Percentiles rank a stretch among this genome's conserved stretches.
Evolutionary conservation across 2,888 invertebrate genomes (phyloP).

Genomic region (Pyrgus malvae): DNA sequence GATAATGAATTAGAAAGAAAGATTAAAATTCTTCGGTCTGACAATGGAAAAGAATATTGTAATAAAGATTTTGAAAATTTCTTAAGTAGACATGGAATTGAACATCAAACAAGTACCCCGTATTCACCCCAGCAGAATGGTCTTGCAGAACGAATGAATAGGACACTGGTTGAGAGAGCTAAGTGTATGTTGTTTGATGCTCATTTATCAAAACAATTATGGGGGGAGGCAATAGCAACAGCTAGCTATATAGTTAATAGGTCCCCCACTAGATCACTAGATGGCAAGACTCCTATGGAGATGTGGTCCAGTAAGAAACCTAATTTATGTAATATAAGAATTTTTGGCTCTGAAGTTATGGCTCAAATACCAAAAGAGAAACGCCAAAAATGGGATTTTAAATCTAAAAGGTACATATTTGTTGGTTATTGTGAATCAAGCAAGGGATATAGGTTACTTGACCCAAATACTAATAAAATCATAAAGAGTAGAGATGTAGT

Average conservation of each 20-base stretch:
- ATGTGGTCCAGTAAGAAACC: background rate
- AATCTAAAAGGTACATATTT: background rate
- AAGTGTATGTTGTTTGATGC: constrained; percentile 23
- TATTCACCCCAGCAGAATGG: constrained; percentile 47
- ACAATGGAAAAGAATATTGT: constrained; percentile 30
- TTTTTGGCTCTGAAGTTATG: background rate
- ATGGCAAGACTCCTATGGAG: background rate
- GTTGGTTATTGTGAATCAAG: background rate
- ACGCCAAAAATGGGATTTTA: background rate
- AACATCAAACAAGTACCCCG: constrained; percentile 38
- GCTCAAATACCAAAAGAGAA: background rate
- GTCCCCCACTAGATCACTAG: background rate
- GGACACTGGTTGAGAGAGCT: constrained; percentile 33
- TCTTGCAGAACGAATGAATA: constrained; percentile 39
- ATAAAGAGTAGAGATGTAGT: background rate
- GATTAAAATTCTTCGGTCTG: constrained; percentile 21
- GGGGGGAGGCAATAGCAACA: constrained; percentile 9
- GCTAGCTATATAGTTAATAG: constrained; percentile 11
- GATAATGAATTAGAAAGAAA: constrained; percentile 26
- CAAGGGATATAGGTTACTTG: background rate
- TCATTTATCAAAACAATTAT: background rate
- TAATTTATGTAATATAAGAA: background rate
- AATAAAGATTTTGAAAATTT: constrained; percentile 12
- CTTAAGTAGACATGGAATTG: constrained; percentile 35
- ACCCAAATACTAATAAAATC: background rate